These are phyloP conservation scores for Leucosticte australis DNA, from an alignment of 2,113 vertebrate species.

Conservation along the genomic window DNA sequence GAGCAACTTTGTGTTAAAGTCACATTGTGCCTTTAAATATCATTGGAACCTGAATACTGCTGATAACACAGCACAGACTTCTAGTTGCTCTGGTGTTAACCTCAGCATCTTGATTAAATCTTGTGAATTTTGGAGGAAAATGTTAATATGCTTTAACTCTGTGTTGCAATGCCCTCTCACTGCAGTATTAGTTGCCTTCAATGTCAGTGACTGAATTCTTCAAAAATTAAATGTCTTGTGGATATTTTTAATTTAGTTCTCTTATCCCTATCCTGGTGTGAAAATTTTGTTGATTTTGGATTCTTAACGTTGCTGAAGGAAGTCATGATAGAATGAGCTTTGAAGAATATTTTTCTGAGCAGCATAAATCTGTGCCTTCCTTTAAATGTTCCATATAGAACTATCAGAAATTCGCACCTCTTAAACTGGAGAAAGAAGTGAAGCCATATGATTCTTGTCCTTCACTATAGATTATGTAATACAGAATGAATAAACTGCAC, in stretches of 20 bases:
- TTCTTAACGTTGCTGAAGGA: not conserved
- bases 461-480: not conserved
- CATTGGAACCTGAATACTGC: not conserved
- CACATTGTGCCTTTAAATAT: not conserved
- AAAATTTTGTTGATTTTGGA: not conserved
- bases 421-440: not conserved
- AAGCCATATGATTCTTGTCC: not conserved
- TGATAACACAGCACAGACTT: not conserved
- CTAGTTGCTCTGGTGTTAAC: not conserved
- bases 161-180: not conserved
- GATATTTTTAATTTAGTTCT: not conserved
- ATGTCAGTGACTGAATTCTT: not conserved
- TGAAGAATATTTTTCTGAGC: not conserved
- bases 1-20: not conserved
- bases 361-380: not conserved
- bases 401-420: not conserved
- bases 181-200: not conserved
- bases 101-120: not conserved
- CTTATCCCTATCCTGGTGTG: not conserved
- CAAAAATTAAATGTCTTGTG: not conserved
- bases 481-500: not conserved
- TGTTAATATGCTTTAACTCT: not conserved
- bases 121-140: not conserved
- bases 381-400: not conserved
- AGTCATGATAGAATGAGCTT: not conserved